Evolutionary conservation across 2,888 invertebrate species (phyloP).

Genomic region (Ormyrus nitidulus): DNA sequence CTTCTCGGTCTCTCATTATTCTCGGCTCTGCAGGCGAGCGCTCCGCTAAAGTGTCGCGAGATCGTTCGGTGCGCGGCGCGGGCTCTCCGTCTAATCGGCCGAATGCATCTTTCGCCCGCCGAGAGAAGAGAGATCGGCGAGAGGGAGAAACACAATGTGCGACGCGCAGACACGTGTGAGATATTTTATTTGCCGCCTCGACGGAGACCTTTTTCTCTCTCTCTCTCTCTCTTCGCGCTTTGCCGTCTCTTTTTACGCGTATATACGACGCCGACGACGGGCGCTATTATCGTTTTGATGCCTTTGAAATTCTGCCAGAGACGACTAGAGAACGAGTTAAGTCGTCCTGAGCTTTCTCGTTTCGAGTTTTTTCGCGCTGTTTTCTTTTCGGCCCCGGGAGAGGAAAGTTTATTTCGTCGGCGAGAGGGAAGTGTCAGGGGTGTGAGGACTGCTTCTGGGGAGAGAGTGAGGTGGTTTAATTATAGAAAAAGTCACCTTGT

Average conservation of each 20-base stretch:
- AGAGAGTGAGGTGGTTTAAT: no score
- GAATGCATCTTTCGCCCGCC: slow-evolving; percentile 35
- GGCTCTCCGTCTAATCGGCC: slow-evolving; percentile 36
- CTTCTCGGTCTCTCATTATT: slow-evolving; percentile 30
- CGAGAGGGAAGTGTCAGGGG: no score
- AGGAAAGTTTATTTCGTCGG: no score
- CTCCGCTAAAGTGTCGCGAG: slow-evolving; percentile 36
- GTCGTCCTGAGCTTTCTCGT: no score
- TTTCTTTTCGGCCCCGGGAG: no score
- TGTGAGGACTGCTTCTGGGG: no score
- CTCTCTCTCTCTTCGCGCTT: slow-evolving; percentile 17
- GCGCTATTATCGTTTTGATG: slow-evolving; percentile 39
- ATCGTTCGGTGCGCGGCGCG: slow-evolving; percentile 11
- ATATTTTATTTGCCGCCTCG: slow-evolving; percentile 35
- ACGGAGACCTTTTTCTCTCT: background rate
- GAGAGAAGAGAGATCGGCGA: slow-evolving; percentile 2
- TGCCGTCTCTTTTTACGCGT: background rate
- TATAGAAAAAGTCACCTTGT: no score
- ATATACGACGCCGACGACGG: slow-evolving; percentile 11
- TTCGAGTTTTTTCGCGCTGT: no score
- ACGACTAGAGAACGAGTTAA: no score
- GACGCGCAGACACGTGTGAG: slow-evolving; percentile 37
- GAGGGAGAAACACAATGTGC: slow-evolving; percentile 12
- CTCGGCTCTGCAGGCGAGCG: background rate
- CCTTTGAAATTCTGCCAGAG: slow-evolving; percentile 37